Percentiles rank a stretch among this genome's conserved stretches.
Evolutionary conservation across 2,888 invertebrate genomes (phyloP).

Genomic region (Xestia xanthographa): DNA sequence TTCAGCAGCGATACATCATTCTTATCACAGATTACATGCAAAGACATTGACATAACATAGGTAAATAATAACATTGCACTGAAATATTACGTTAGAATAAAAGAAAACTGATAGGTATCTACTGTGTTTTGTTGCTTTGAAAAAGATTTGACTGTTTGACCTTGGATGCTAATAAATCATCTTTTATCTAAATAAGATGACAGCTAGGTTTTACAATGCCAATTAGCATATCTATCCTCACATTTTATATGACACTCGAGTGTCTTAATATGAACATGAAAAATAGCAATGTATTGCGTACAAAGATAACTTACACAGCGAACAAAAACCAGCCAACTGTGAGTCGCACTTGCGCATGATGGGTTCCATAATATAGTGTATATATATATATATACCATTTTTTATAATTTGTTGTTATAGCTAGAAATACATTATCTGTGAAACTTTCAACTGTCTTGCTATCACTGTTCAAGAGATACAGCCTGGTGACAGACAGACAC

Average conservation of each 20-base stretch:
- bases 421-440: no score
- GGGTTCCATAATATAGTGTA: no score
- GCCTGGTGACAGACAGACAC: no score
- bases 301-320: background rate
- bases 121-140: background rate
- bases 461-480: no score
- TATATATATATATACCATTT: no score
- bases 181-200: conserved; percentile 30
- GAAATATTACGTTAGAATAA: background rate
- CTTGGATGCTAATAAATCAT: conserved; percentile 19
- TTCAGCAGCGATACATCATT: conserved; percentile 11
- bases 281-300: background rate
- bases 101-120: background rate
- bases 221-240: conserved; percentile 10
- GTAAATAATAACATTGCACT: conserved; percentile 11
- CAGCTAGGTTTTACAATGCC: background rate
- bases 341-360: no score
- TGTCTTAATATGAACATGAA: background rate
- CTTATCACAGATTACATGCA: conserved; percentile 8
- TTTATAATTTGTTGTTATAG: no score
- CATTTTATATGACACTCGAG: no score
- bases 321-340: no score
- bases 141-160: background rate
- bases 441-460: no score
- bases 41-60: background rate